A percentile compares a stretch with the other conserved stretches of the same genome.
Conservation (phyloP, 2,888 invertebrate species). For the Mechanitis mazaeus region DNA sequence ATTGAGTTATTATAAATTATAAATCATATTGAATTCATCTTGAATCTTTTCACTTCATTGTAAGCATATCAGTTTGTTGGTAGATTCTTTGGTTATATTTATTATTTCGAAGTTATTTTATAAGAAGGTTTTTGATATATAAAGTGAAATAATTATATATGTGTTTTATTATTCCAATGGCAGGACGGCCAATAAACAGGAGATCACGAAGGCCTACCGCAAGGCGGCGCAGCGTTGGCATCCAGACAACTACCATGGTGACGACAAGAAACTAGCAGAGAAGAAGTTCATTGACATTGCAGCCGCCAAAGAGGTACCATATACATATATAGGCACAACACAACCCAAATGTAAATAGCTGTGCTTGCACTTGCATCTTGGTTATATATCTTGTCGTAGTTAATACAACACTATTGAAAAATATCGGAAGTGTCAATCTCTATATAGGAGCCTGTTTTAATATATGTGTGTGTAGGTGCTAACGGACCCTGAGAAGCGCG, state of each 20-base stretch:
- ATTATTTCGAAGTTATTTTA: no score
- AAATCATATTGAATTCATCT: no score
- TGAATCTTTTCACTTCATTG: no score
- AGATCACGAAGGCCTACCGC: constrained; percentile 96
- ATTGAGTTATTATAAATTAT: no score
- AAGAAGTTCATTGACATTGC: constrained; percentile 99
- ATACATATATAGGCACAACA: background rate
- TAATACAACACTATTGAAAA: no score
- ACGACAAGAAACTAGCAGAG: constrained; percentile 95
- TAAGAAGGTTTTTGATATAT: no score
- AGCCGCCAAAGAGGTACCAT: constrained; percentile 95
- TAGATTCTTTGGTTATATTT: no score
- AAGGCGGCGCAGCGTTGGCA: constrained; percentile 99
- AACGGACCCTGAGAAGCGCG: constrained; percentile 93
- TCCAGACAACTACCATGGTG: constrained; percentile 94
- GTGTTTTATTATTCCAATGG: background rate
- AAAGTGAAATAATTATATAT: background rate
- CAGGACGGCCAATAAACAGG: constrained; percentile 90
- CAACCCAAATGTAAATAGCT: background rate
- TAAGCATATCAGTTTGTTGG: no score
- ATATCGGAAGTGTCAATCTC: no score
- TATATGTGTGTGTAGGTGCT: constrained; percentile 70
- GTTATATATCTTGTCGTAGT: no score
- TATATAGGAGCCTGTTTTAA: no score
- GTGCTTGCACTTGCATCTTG: no score